A percentile compares a stretch with the other conserved stretches of the same genome.
Evolutionary conservation across 2,113 vertebrate species (phyloP).

Genomic region (Cryptotis parvus): DNA sequence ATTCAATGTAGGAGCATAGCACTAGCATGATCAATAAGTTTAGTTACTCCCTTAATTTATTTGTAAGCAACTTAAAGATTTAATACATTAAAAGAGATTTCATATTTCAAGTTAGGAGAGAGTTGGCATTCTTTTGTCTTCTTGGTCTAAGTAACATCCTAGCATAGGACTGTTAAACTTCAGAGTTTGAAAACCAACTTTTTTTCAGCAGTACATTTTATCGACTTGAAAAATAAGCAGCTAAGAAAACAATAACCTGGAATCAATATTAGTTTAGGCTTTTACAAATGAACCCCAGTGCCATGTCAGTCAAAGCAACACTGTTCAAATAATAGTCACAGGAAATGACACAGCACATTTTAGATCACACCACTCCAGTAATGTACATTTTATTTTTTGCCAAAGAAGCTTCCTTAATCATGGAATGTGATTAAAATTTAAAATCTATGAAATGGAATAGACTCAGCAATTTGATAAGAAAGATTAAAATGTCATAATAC

Average conservation of each 20-base stretch:
- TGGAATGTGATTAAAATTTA: neutral
- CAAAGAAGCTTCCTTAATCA: neutral
- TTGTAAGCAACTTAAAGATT: neutral
- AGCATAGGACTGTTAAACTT: neutral
- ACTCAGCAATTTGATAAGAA: neutral
- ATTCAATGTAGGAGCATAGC: neutral
- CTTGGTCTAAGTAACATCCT: neutral
- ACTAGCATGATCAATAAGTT: neutral
- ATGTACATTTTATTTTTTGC: neutral
- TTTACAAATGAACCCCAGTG: neutral
- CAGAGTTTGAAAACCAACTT: neutral
- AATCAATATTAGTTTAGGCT: neutral
- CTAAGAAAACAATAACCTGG: neutral
- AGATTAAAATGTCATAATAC: neutral
- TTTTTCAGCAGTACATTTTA: neutral
- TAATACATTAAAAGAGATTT: neutral
- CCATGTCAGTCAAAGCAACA: neutral
- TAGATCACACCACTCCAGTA: neutral
- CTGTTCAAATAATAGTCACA: neutral
- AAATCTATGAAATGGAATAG: neutral
- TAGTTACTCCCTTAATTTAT: neutral
- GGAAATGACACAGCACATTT: neutral
- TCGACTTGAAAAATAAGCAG: neutral
- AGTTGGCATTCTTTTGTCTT: conserved; percentile 7
- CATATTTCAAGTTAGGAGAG: neutral